A percentile compares a stretch with the other conserved stretches of the same genome.
Conservation (phyloP, 2,888 invertebrate species). For the Cosmopolites sordidus region DNA sequence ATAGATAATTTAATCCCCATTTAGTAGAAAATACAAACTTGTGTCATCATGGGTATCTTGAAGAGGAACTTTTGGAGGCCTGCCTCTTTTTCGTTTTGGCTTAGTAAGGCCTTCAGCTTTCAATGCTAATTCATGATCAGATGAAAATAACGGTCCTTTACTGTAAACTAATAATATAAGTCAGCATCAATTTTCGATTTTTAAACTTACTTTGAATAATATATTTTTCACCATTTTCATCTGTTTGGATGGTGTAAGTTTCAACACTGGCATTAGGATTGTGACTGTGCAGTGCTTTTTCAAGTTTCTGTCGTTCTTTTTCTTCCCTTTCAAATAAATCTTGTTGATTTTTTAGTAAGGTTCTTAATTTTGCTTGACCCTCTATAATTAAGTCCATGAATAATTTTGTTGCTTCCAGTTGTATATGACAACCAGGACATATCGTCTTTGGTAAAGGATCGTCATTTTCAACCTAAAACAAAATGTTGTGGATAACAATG, state of each 20-base stretch:
- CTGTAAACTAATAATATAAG: slow-evolving; percentile 37
- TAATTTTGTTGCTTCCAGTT: slow-evolving; percentile 68
- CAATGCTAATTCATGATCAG: slow-evolving; percentile 61
- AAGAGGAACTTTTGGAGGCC: slow-evolving; percentile 58
- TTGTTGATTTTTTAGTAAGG: slow-evolving; percentile 50
- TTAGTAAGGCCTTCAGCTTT: slow-evolving; percentile 59
- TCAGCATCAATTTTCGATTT: neutral
- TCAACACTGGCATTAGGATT: slow-evolving; percentile 45
- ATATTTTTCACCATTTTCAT: slow-evolving; percentile 48
- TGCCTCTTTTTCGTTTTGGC: slow-evolving; percentile 64
- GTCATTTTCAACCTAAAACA: slow-evolving; percentile 64
- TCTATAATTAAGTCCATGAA: slow-evolving; percentile 68
- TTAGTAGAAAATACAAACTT: slow-evolving; percentile 1
- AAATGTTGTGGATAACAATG: neutral
- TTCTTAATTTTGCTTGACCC: slow-evolving; percentile 61
- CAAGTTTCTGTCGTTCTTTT: slow-evolving; percentile 41
- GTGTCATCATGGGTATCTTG: slow-evolving; percentile 14
- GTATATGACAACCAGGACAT: slow-evolving; percentile 73
- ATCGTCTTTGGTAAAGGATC: slow-evolving; percentile 66
- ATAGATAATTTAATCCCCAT: neutral
- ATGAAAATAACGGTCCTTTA: slow-evolving; percentile 59
- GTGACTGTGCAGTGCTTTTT: slow-evolving; percentile 41
- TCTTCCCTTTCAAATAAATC: slow-evolving; percentile 46
- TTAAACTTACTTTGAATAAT: slow-evolving; percentile 51
- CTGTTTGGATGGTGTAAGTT: slow-evolving; percentile 42